Conservation (phyloP, 2,113 vertebrate species). For the Okapia johnstoni region DNA sequence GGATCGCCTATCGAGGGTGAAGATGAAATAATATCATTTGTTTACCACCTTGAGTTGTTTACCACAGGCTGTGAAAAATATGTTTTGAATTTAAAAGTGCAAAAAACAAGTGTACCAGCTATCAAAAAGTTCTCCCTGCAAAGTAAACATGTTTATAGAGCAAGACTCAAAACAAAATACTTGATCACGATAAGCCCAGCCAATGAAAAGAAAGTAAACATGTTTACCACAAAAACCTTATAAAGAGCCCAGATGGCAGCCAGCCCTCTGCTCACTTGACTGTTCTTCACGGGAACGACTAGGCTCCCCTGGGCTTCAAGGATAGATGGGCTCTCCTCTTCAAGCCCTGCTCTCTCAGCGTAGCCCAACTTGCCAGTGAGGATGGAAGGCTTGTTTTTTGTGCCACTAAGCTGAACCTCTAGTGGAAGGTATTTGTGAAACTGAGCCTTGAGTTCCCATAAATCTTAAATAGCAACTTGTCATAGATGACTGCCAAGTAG, state of each 20-base stretch:
- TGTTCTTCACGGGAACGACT: slow-evolving; percentile 14
- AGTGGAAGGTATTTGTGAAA: background rate
- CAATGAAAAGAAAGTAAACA: slow-evolving; percentile 66
- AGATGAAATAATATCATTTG: slow-evolving; percentile 43
- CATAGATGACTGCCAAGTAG: background rate
- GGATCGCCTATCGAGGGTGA: background rate
- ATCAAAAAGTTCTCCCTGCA: slow-evolving; percentile 51
- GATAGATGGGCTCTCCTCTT: background rate
- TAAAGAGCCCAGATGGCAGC: slow-evolving; percentile 61
- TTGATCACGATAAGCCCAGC: slow-evolving; percentile 53
- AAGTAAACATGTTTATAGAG: slow-evolving; percentile 66
- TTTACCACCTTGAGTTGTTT: slow-evolving; percentile 60
- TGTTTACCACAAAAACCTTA: slow-evolving; percentile 66
- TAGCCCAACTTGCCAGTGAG: background rate
- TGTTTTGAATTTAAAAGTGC: slow-evolving; percentile 60
- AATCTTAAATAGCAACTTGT: background rate
- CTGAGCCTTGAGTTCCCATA: background rate
- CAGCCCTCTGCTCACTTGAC: slow-evolving; percentile 24
- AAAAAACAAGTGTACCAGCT: slow-evolving; percentile 53
- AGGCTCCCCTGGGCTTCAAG: background rate
- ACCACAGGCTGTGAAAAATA: slow-evolving; percentile 51
- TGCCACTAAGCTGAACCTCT: background rate
- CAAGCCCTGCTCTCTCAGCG: background rate
- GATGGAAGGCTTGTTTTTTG: background rate
- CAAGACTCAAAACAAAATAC: slow-evolving; percentile 65